phyloP scores from a whole-genome alignment of 2,113 vertebrate species.

The Butastur rufipennis region DNA sequence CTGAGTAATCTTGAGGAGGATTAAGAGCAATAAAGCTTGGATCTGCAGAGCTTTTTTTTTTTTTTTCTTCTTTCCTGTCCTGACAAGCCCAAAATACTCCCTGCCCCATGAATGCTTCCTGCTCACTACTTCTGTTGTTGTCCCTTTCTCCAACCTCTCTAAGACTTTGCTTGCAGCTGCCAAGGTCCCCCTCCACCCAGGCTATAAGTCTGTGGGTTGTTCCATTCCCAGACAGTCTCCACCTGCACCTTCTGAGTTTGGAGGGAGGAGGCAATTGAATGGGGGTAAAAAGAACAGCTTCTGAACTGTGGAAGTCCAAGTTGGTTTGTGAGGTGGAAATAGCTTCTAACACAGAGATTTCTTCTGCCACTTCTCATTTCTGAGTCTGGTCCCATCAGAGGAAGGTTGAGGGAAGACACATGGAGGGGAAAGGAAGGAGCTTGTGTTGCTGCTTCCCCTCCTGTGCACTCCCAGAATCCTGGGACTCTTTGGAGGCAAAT shows the following conservation, averaged over 20 bases:
- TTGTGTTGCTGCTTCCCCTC: background rate
- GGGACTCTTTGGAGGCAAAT: background rate
- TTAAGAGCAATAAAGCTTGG: slow-evolving; percentile 22
- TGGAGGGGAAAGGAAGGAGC: background rate
- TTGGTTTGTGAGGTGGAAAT: background rate
- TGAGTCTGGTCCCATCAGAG: background rate
- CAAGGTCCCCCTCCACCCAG: background rate
- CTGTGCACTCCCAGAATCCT: background rate
- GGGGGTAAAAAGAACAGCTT: background rate
- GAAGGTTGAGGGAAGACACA: background rate
- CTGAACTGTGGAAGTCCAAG: background rate
- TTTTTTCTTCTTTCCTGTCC: background rate
- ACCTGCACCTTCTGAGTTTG: background rate
- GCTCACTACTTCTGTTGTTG: background rate
- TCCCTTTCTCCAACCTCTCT: background rate
- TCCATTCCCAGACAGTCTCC: background rate
- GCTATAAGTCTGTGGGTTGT: background rate
- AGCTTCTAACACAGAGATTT: background rate
- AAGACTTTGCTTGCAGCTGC: background rate
- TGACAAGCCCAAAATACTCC: background rate
- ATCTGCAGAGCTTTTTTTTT: background rate
- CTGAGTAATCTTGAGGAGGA: background rate
- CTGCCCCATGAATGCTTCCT: background rate
- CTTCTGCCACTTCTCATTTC: background rate
- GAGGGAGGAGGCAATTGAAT: background rate